Conservation (phyloP, 2,888 invertebrate species). For the Cataglyphis rosenhaueri region DNA sequence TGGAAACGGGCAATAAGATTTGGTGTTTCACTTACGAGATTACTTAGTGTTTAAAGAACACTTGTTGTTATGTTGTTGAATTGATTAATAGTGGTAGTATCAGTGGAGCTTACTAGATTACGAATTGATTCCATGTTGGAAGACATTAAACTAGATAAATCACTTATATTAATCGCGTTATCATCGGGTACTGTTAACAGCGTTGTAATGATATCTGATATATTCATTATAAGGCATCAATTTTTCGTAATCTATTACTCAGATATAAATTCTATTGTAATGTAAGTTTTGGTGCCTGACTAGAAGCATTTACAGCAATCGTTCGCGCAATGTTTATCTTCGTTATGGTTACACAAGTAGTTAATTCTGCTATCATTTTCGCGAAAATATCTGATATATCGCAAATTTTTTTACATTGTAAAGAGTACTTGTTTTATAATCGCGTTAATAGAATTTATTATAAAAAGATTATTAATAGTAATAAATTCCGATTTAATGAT, state of each 20-base stretch:
- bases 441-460: neutral
- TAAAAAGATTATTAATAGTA: constrained; percentile 10
- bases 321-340: constrained; percentile 34
- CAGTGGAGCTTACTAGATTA: constrained; percentile 8
- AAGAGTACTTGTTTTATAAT: constrained; percentile 12
- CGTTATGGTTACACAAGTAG: constrained; percentile 16
- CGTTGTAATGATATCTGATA: constrained; percentile 28
- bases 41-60: constrained; percentile 71
- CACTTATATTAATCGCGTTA: constrained; percentile 45
- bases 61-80: constrained; percentile 59
- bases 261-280: constrained; percentile 34
- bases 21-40: constrained; percentile 78
- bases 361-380: constrained; percentile 32
- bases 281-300: constrained; percentile 33
- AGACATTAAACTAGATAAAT: constrained; percentile 4
- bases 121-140: neutral
- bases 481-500: constrained; percentile 37
- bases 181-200: constrained; percentile 34
- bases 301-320: constrained; percentile 43
- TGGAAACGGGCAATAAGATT: constrained; percentile 84
- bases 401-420: constrained; percentile 47
- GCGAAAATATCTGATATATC: neutral
- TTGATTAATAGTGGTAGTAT: constrained; percentile 53
- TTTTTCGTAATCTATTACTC: constrained; percentile 37
- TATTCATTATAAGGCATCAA: constrained; percentile 31